These are phyloP conservation scores for Linyphia triangularis DNA, from an alignment of 2,888 invertebrate species.

Conservation along the genomic window DNA sequence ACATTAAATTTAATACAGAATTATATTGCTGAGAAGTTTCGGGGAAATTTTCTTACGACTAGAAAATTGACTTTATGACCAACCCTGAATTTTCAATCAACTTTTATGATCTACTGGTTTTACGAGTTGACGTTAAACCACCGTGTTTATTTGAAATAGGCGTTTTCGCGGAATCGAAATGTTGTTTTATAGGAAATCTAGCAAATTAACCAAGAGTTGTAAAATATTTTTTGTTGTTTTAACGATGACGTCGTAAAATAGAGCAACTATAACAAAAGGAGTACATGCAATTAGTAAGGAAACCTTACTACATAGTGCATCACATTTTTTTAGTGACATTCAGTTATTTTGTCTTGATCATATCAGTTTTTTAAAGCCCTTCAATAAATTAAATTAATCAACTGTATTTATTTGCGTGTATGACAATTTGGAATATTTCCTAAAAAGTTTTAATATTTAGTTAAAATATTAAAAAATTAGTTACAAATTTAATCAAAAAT, in stretches of 20 bases:
- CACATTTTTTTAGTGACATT: too few species aligned
- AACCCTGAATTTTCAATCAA: constrained; percentile 50
- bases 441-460: too few species aligned
- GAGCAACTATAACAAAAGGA: too few species aligned
- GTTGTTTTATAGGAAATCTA: constrained; percentile 31
- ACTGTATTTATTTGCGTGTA: too few species aligned
- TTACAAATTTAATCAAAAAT: too few species aligned
- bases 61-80: constrained; percentile 26
- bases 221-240: neutral
- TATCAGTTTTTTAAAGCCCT: too few species aligned
- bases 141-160: constrained; percentile 32
- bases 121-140: constrained; percentile 40
- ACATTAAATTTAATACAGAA: neutral
- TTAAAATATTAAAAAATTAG: too few species aligned
- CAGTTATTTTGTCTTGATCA: too few species aligned
- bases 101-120: constrained; percentile 39
- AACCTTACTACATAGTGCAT: too few species aligned
- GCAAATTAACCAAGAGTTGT: constrained; percentile 18
- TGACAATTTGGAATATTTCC: too few species aligned
- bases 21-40: neutral
- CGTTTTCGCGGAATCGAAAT: constrained; percentile 19
- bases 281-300: too few species aligned
- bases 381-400: too few species aligned
- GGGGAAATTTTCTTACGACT: neutral
- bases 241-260: neutral